phyloP scores from a whole-genome alignment of 2,888 invertebrate genomes.

The Terebella lapidaria region DNA sequence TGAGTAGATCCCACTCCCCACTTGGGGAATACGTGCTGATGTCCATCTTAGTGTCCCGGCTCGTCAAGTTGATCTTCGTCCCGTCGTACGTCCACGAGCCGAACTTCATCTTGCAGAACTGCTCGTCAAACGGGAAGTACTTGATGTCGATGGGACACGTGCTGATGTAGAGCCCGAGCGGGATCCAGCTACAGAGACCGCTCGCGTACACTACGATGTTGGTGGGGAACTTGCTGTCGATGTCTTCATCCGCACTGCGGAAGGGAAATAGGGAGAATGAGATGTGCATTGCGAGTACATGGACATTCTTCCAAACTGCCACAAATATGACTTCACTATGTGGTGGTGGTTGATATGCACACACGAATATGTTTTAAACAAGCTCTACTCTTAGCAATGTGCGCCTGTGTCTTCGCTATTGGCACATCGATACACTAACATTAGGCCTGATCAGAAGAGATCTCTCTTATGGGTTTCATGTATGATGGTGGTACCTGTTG shows the following conservation, averaged over 20 bases:
- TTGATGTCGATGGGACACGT: conserved; percentile 29
- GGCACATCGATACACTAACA: too few species aligned
- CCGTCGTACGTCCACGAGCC: conserved; percentile 34
- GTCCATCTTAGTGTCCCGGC: conserved; percentile 19
- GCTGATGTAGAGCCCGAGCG: conserved; percentile 29
- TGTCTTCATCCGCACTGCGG: conserved; percentile 30
- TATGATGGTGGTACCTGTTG: conserved; percentile 29
- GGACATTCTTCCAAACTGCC: too few species aligned
- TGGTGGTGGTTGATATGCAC: too few species aligned
- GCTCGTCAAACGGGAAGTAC: conserved; percentile 32
- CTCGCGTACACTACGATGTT: conserved; percentile 25
- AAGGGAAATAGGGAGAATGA: too few species aligned
- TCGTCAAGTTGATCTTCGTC: conserved; percentile 27
- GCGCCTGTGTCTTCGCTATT: too few species aligned
- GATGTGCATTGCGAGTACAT: too few species aligned
- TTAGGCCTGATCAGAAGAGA: too few species aligned
- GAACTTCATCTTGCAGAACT: conserved; percentile 30
- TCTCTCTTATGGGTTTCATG: too few species aligned
- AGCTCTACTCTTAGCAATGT: too few species aligned
- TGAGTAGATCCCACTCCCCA: conserved; percentile 28
- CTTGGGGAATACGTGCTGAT: conserved; percentile 24
- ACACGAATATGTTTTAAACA: too few species aligned
- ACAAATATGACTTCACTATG: too few species aligned
- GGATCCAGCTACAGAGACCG: conserved; percentile 27
- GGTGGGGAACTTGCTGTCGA: conserved; percentile 29